Percentiles rank a stretch among this genome's conserved stretches.
phyloP scores from a whole-genome alignment of 2,113 vertebrate species.

The Antennarius striatus region DNA sequence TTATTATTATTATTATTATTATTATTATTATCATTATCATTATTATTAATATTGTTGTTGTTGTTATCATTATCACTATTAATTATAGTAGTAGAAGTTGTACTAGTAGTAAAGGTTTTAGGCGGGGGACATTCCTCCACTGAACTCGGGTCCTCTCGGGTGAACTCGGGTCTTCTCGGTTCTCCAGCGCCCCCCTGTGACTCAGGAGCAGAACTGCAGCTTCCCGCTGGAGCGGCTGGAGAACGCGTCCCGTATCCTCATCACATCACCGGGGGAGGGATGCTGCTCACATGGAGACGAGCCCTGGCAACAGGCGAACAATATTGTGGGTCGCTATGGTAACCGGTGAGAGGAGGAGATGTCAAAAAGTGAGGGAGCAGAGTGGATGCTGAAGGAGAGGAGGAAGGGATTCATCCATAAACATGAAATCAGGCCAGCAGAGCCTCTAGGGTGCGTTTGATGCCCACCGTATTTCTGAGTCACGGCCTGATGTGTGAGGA shows the following conservation, averaged over 20 bases:
- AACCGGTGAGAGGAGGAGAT: slow-evolving; percentile 54
- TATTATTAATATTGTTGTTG: no score
- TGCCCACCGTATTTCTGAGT: neutral
- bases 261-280: slow-evolving; percentile 28
- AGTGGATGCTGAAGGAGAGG: neutral
- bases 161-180: neutral
- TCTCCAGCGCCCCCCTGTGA: slow-evolving; percentile 52
- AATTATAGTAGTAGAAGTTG: no score
- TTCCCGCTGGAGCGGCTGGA: neutral
- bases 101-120: no score
- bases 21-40: no score
- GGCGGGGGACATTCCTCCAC: no score
- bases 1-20: no score
- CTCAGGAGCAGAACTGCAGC: neutral
- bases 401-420: neutral
- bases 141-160: no score
- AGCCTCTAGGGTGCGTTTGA: no score
- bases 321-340: slow-evolving; percentile 57
- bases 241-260: neutral
- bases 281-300: slow-evolving; percentile 43
- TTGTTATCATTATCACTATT: no score
- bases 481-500: slow-evolving; percentile 51
- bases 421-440: no score
- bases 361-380: slow-evolving; percentile 45
- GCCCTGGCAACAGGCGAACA: slow-evolving; percentile 61